These are phyloP conservation scores for Callipepla californica DNA, from an alignment of 2,113 vertebrate species.

Conservation along the genomic window DNA sequence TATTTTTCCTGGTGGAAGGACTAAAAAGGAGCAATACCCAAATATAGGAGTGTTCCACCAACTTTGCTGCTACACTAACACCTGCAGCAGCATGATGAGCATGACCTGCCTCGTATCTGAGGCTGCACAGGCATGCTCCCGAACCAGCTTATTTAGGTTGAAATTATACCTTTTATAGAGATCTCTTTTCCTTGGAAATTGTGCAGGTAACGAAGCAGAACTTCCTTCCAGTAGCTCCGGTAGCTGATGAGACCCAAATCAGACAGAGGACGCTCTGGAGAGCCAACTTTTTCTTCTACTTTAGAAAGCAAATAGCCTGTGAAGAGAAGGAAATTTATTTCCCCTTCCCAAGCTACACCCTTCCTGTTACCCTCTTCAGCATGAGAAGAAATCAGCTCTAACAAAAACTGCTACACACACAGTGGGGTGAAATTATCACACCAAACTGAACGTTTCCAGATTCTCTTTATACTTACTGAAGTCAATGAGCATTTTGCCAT, in stretches of 20 bases:
- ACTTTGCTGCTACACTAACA: not conserved
- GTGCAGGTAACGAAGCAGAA: conserved; percentile 94
- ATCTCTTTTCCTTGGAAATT: conserved; percentile 99
- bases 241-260: conserved; percentile 98
- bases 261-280: conserved; percentile 93
- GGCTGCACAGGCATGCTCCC: not conserved
- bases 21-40: not conserved
- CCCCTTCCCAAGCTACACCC: not conserved
- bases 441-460: not conserved
- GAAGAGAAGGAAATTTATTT: not conserved
- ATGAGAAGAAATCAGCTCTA: not conserved
- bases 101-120: not conserved
- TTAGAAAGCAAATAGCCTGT: conserved; percentile 97
- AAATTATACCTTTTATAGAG: conserved; percentile 92
- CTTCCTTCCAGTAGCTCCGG: conserved; percentile 99
- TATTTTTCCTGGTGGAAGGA: not conserved
- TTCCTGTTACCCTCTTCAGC: not conserved
- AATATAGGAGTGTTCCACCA: accelerated
- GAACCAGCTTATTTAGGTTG: not conserved
- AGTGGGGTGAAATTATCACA: not conserved
- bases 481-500: conserved; percentile 99
- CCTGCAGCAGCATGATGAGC: not conserved
- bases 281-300: conserved; percentile 98
- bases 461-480: conserved; percentile 89
- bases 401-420: not conserved